Conservation (phyloP, 2,888 invertebrate genomes). For the Octodonta nipae region DNA sequence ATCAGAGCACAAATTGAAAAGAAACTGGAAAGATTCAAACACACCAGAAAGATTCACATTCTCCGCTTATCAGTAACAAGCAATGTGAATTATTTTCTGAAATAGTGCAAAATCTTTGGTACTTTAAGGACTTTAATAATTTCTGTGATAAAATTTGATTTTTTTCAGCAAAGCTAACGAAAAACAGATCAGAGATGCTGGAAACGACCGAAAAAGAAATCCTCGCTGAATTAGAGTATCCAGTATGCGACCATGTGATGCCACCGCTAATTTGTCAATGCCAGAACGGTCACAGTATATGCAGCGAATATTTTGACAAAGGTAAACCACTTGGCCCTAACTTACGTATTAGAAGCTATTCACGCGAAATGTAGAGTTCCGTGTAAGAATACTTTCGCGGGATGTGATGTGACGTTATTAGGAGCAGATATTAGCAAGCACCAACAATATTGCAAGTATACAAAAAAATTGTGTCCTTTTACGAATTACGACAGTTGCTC, state of each 20-base stretch:
- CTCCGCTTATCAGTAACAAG: too few relatives aligned
- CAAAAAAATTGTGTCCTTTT: constrained; percentile 3
- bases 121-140: too few relatives aligned
- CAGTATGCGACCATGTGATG: constrained; percentile 21
- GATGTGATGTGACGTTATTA: constrained; percentile 4
- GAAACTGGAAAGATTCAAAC: too few relatives aligned
- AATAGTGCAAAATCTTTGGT: too few relatives aligned
- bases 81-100: too few relatives aligned
- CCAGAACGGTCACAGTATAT: constrained; percentile 21
- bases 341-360: constrained; percentile 19
- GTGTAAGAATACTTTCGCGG: constrained; percentile 9
- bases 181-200: too few relatives aligned
- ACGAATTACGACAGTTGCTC: constrained; percentile 10
- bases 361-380: constrained; percentile 10
- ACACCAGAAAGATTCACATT: too few relatives aligned
- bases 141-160: too few relatives aligned
- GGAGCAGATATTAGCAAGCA: constrained; percentile 6
- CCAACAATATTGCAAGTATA: constrained; percentile 6
- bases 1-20: too few relatives aligned
- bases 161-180: too few relatives aligned
- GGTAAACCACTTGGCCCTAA: constrained; percentile 14
- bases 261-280: constrained; percentile 21
- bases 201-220: constrained; percentile 3
- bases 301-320: constrained; percentile 17
- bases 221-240: constrained; percentile 15